Conservation (phyloP, 64 coral and sea anemone species). For the Montipora cactus region DNA sequence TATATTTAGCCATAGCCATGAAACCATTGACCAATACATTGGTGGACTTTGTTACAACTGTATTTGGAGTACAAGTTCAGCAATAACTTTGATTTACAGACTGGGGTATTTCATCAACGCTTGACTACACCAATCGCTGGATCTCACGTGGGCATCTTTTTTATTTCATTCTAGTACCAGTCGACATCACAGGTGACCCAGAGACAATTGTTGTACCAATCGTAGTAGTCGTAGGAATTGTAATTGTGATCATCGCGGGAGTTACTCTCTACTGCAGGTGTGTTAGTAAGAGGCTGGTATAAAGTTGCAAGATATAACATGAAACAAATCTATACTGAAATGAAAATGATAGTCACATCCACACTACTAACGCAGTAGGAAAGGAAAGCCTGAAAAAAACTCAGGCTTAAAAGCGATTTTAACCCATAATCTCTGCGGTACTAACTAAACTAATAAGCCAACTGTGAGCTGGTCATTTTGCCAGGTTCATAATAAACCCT, state of each 20-base stretch:
- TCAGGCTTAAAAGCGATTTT: background rate
- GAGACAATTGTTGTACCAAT: background rate
- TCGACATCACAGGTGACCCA: background rate
- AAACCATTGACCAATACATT: constrained; percentile 1
- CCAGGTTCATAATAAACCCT: background rate
- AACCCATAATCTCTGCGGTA: background rate
- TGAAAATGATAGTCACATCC: background rate
- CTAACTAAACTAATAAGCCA: background rate
- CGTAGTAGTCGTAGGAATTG: background rate
- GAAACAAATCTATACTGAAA: background rate
- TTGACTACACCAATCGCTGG: background rate
- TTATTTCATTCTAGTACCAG: constrained; percentile 9
- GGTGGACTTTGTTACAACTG: background rate
- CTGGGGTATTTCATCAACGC: background rate
- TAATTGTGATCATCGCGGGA: background rate
- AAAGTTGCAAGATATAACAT: background rate
- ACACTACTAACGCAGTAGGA: background rate
- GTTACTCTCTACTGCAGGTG: constrained; percentile 1
- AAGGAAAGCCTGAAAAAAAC: background rate
- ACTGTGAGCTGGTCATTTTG: background rate
- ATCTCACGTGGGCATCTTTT: background rate
- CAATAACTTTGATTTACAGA: constrained; percentile 3
- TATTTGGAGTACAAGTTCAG: background rate
- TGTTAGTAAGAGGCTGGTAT: background rate
- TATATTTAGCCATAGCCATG: constrained; percentile 3